Conservation (phyloP, 1,140 invertebrate species). For the Cotesia chilonis region DNA sequence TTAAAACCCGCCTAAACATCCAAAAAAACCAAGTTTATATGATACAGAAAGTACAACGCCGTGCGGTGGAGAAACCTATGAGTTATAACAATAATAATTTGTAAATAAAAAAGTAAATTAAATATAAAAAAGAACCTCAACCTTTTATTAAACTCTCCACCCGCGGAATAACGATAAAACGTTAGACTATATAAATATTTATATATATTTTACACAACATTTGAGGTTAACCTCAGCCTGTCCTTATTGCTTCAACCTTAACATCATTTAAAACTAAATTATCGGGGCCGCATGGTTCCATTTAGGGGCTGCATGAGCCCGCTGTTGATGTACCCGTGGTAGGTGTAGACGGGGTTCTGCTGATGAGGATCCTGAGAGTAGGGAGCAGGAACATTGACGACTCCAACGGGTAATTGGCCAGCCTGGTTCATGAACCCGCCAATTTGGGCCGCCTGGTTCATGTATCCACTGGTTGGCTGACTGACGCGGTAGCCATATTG, state of each 20-base stretch:
- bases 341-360: conserved; percentile 78
- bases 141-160: too few species aligned
- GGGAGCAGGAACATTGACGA: conserved; percentile 74
- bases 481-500: conserved; percentile 73
- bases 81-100: too few species aligned
- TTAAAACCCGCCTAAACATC: too few species aligned
- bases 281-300: conserved; percentile 72
- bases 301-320: conserved; percentile 75
- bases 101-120: too few species aligned
- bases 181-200: too few species aligned
- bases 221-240: neutral
- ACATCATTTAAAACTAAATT: conserved; percentile 32
- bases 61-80: too few species aligned
- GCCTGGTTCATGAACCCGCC: conserved; percentile 79
- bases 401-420: conserved; percentile 74
- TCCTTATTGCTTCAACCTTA: neutral
- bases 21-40: too few species aligned
- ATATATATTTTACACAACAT: too few species aligned
- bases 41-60: too few species aligned
- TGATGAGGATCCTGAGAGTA: conserved; percentile 72
- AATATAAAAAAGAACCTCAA: too few species aligned
- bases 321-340: conserved; percentile 78
- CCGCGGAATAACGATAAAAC: too few species aligned
- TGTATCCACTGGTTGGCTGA: conserved; percentile 72
- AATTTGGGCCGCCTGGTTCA: conserved; percentile 78